Evolutionary conservation across 2,797 vertebrate genomes (phyloP).

Genomic region (Morus bassanus): DNA sequence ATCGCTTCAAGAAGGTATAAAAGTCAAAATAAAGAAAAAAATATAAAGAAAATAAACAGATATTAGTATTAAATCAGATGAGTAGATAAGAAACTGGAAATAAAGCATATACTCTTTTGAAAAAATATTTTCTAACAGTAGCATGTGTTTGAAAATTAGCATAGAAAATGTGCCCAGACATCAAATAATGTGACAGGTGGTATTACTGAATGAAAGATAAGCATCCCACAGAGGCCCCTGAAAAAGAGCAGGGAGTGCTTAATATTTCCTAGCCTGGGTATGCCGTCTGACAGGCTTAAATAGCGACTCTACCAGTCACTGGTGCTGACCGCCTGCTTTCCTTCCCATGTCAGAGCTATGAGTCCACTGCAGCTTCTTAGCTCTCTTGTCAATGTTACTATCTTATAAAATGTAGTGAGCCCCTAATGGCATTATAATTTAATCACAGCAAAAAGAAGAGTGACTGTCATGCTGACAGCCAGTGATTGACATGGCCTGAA

Average conservation of each 20-base stretch:
- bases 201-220: neutral
- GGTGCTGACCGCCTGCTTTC: neutral
- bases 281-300: rapidly evolving
- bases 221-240: neutral
- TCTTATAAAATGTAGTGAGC: neutral
- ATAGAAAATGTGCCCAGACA: neutral
- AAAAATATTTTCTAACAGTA: neutral
- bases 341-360: neutral
- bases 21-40: neutral
- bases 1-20: neutral
- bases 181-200: neutral
- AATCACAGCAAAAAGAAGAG: constrained; percentile 21
- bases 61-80: neutral
- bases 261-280: neutral
- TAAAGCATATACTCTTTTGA: neutral
- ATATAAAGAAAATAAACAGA: neutral
- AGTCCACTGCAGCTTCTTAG: neutral
- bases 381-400: neutral
- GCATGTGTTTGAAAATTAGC: neutral
- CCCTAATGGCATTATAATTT: neutral
- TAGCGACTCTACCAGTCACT: neutral
- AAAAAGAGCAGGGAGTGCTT: neutral
- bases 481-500: neutral
- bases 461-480: constrained; percentile 2
- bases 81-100: neutral